Conservation (phyloP, 2,113 vertebrate genomes). For the Mastomys coucha region DNA sequence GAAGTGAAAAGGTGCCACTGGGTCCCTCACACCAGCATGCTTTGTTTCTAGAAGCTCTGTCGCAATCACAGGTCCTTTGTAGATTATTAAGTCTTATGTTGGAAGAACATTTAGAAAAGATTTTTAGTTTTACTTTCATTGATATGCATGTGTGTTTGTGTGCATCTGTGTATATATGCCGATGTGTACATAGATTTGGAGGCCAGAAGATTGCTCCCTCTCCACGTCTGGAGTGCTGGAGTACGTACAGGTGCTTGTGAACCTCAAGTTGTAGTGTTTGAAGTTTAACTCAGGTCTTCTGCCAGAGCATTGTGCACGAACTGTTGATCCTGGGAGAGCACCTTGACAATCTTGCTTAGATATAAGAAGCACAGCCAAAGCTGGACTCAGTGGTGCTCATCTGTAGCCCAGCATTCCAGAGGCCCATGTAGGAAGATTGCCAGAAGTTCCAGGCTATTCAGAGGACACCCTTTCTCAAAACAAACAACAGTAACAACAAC, state of each 20-base stretch:
- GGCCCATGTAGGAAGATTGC: background rate
- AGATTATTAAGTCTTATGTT: background rate
- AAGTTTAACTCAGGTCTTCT: background rate
- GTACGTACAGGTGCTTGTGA: background rate
- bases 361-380: background rate
- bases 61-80: background rate
- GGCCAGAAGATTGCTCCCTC: background rate
- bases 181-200: background rate
- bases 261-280: background rate
- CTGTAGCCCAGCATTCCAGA: background rate
- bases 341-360: background rate
- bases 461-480: background rate
- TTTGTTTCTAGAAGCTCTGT: background rate
- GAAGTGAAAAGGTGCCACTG: background rate
- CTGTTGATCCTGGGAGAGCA: no score
- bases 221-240: background rate
- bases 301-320: background rate
- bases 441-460: background rate
- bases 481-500: no score
- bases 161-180: background rate
- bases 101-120: background rate
- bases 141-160: background rate
- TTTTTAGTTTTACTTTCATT: background rate
- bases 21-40: background rate
- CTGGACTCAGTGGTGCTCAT: background rate